Base-by-base conservation (phyloP, 2,797 vertebrate genomes). In the Sternarchorhynchus goeldii region DNA sequence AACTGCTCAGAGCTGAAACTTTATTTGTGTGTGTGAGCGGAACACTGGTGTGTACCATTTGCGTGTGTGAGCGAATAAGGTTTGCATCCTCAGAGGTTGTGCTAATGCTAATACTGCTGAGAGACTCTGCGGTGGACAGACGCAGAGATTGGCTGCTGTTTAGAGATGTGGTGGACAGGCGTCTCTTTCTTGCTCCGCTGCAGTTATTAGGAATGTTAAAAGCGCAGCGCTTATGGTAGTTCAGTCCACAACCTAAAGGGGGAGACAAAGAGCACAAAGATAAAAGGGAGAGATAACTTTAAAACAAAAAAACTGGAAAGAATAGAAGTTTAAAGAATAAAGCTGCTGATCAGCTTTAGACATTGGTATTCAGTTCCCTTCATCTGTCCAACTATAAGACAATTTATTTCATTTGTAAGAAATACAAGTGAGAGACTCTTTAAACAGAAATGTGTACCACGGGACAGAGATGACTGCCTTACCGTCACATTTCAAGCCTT, bases 161-260 rank as follows among this genome's bases (percentile, higher is more conserved):
- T 82, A 96, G 90, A 0, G 95, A 96, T 0, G 94, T 94, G 86
- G 95, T 96, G 12, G 95, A 97, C 66, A 97, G 89, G 3, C 95
- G 94, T 0, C 96, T 86, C 63, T 96, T 97, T 0, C 95, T 93
- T 0, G 95, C 95, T 0, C 96, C 95, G 0, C 94, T 96, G 90
- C 96, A 97, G 89, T 97, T 97, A 87, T 97, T 97, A 0, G 96
- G 96, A 82, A 97, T 97, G 88, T 92, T 97, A 90, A 97, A 97
- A 29, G 96, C 96, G 1, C 96, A 97, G 62, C 96, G 94, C 74
- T 97, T 97, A 88, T 97, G 96, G 89, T 96, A 97, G 88, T 97
- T 97, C 20, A 97, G 89, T 17, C 96, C 96, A 65, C 96, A 97
- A 69, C 96, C 96, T 97, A 88, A 81, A 91, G 88, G 72, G 85